phyloP scores from a whole-genome alignment of 35 echinoderm and acorn worm genomes.

The Diadema setosum region DNA sequence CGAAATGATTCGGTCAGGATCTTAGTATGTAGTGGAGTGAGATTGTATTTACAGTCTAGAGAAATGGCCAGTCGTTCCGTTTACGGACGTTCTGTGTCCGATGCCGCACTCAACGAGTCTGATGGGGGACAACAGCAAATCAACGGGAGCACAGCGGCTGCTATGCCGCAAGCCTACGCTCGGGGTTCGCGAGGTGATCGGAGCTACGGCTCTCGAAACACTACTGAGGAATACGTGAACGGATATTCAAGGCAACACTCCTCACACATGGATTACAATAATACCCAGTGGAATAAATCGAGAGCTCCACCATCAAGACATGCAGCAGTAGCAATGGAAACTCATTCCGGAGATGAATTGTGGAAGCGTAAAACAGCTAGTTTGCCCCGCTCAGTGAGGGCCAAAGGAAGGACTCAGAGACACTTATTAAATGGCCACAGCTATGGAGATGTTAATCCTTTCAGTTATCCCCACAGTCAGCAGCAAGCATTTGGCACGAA shows the following conservation, averaged over 20 bases:
- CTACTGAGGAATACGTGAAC: not conserved
- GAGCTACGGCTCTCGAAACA: not conserved
- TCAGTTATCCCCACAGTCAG: too few relatives aligned
- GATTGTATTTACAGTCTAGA: too few relatives aligned
- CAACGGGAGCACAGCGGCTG: not conserved
- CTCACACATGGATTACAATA: not conserved
- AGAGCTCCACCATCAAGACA: too few relatives aligned
- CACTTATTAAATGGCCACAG: too few relatives aligned
- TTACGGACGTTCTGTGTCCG: not conserved
- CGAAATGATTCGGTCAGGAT: too few relatives aligned
- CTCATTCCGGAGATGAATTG: not conserved
- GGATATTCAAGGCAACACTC: not conserved
- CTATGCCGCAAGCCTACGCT: conserved; percentile 9
- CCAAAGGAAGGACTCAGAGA: not conserved
- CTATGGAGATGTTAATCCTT: too few relatives aligned
- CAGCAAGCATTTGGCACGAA: too few relatives aligned
- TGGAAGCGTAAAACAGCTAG: not conserved
- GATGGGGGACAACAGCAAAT: not conserved
- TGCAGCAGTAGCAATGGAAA: not conserved
- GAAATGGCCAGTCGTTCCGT: too few relatives aligned
- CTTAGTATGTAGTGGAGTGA: too few relatives aligned
- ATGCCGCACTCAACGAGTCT: not conserved
- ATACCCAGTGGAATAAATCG: not conserved
- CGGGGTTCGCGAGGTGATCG: not conserved
- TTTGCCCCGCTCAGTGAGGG: not conserved